Evolutionary conservation across 23 tunicate species (phyloP).

Genomic region (Trididemnum clinides): DNA sequence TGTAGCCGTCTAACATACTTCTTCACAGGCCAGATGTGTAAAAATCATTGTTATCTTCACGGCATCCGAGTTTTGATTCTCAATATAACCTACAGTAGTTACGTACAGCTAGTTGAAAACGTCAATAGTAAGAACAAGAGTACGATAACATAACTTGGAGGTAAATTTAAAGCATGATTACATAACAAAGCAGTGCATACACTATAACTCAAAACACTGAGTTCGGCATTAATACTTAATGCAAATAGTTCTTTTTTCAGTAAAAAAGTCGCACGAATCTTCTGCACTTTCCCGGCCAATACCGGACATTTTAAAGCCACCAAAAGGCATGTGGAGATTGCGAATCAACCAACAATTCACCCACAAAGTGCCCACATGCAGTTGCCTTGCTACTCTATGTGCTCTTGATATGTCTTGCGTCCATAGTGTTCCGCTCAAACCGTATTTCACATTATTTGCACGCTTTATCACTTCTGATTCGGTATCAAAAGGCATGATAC

Average conservation of each 20-base stretch:
- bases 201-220: too few relatives aligned
- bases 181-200: too few relatives aligned
- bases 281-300: slow-evolving; percentile 78
- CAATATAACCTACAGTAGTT: too few relatives aligned
- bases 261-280: slow-evolving; percentile 81
- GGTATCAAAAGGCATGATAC: slow-evolving; percentile 58
- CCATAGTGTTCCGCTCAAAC: slow-evolving; percentile 70
- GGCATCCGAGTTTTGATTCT: too few relatives aligned
- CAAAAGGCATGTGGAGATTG: slow-evolving; percentile 86
- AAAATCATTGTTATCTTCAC: too few relatives aligned
- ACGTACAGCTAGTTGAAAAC: too few relatives aligned
- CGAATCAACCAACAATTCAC: slow-evolving; percentile 89
- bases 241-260: slow-evolving; percentile 85
- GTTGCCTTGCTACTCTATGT: slow-evolving; percentile 58
- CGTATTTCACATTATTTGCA: slow-evolving; percentile 73
- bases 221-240: slow-evolving; percentile 53
- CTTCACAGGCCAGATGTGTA: too few relatives aligned
- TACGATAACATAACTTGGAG: too few relatives aligned
- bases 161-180: too few relatives aligned
- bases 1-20: too few relatives aligned
- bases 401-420: slow-evolving; percentile 57
- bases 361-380: slow-evolving; percentile 88
- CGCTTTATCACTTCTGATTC: slow-evolving; percentile 66
- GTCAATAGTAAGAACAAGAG: too few relatives aligned
- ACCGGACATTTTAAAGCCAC: slow-evolving; percentile 83